phyloP scores from a whole-genome alignment of 2,888 invertebrate genomes.

The Pterobdella sp. region DNA sequence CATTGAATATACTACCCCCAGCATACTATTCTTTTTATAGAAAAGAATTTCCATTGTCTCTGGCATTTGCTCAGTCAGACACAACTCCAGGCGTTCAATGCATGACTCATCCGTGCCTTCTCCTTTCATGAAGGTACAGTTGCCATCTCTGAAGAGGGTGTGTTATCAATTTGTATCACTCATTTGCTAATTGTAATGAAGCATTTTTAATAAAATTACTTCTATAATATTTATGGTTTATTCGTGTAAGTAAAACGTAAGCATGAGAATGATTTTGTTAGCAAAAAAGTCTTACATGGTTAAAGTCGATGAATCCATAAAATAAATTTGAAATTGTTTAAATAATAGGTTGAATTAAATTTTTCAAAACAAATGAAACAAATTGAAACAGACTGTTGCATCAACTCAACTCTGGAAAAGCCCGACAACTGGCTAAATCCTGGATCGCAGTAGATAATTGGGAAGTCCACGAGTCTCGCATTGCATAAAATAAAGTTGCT shows the following conservation, averaged over 20 bases:
- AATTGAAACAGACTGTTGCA: too few relatives aligned
- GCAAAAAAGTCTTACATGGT: too few relatives aligned
- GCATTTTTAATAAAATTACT: too few relatives aligned
- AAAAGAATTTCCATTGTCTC: conserved; percentile 98
- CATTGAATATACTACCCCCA: too few relatives aligned
- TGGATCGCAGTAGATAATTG: conserved; percentile 99
- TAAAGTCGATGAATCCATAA: too few relatives aligned
- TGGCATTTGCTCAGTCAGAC: conserved; percentile 87
- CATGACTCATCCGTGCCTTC: conserved; percentile 96
- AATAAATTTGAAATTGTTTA: too few relatives aligned
- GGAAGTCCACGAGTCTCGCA: conserved; percentile 95
- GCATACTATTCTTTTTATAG: conserved; percentile 94
- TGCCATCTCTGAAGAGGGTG: conserved; percentile 50
- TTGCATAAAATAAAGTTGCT: conserved; percentile 81
- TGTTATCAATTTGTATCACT: background rate
- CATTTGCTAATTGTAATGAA: background rate
- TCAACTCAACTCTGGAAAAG: conserved; percentile 87
- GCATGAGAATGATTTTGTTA: too few relatives aligned
- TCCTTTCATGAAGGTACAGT: conserved; percentile 89
- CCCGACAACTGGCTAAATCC: conserved; percentile 99
- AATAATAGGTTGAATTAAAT: too few relatives aligned
- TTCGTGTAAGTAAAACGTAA: too few relatives aligned
- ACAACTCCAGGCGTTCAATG: conserved; percentile 81
- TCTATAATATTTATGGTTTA: too few relatives aligned
- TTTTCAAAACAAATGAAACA: too few relatives aligned